Base-by-base conservation (phyloP, 2,888 invertebrate species). In the Lottia gigantea region DNA sequence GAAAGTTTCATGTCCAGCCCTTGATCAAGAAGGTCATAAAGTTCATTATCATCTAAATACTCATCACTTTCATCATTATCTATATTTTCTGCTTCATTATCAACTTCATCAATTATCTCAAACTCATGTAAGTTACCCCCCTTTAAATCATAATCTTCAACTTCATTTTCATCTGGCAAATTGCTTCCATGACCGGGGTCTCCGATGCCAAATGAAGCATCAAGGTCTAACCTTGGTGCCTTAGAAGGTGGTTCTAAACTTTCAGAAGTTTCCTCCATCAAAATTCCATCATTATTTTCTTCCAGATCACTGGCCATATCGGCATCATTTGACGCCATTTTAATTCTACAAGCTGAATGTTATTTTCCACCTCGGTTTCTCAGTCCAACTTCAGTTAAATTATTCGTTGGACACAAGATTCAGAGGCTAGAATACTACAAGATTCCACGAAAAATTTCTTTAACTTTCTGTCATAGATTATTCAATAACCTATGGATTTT, bases 21-120 rank as follows among this genome's bases (percentile, higher is more conserved):
- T 71, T 84, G 83, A 64, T 85, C 84, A 26, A 84, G 70, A 80
- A 80, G 77, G 0, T 79, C 80, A 73, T 84, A 79, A 61, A 83
- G 74, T 66, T 84, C 83, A 70, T 77, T 77, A 68, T 83, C 83
- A 71, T 84, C 83, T 14, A 83, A 61, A 31, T 76, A 76, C 64
- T 79, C 68, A 70, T 71, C 63, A 40, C 68, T 72, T 65, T 64
- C 71, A 19, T 72, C 74, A 23, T 71, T 71, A 46, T 72, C 74
- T 16, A 66, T 68, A 12, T 66, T 76, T 15, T 74, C 74, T 12
- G 74, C 74, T 63, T 76, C 74, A 4, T 68, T 71, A 2, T 75
- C 79, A 16, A 76, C 70, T 62, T 81, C 80, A 71, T 81, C 82
- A 23, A 82, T 76, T 45, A 81, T 80, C 61, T 82, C 79, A 74